Evolutionary conservation across 2,888 invertebrate genomes (phyloP).

Genomic region (Agapostemon virescens): DNA sequence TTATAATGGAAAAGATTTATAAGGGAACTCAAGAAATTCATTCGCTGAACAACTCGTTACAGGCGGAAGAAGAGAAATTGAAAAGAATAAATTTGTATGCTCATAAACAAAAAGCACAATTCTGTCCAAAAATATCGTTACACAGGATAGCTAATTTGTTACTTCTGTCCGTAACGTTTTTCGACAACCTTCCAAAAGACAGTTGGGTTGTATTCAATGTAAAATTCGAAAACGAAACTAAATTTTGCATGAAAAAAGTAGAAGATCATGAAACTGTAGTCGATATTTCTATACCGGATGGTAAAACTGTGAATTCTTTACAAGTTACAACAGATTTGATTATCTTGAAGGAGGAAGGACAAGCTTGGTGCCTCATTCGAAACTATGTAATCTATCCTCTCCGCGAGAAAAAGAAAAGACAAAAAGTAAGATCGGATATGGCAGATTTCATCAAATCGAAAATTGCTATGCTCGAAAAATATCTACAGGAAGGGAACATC

Average conservation of each 20-base stretch:
- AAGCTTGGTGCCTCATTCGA: conserved; percentile 74
- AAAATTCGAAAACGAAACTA: conserved; percentile 53
- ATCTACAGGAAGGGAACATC: conserved; percentile 60
- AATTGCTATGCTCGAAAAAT: conserved; percentile 63
- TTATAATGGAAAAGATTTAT: conserved; percentile 71
- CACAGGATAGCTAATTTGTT: conserved; percentile 58
- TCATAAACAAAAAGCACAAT: conserved; percentile 63
- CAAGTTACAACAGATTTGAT: conserved; percentile 71
- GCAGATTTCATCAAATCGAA: conserved; percentile 71
- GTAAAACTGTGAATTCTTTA: conserved; percentile 39
- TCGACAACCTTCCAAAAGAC: conserved; percentile 66
- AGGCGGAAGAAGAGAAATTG: conserved; percentile 65
- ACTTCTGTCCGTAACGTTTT: conserved; percentile 68
- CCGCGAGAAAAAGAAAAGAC: conserved; percentile 45
- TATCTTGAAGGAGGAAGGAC: conserved; percentile 62
- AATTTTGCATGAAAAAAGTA: conserved; percentile 70
- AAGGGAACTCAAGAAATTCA: conserved; percentile 66
- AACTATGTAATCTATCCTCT: conserved; percentile 68
- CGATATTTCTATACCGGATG: conserved; percentile 64
- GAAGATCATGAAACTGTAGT: conserved; percentile 62
- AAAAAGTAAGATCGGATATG: conserved; percentile 52
- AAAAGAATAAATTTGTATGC: conserved; percentile 74
- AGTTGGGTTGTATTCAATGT: conserved; percentile 66
- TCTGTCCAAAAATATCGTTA: conserved; percentile 64
- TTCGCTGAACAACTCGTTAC: conserved; percentile 59